Conservation (phyloP, 2,888 invertebrate genomes). For the Apamea epomidion region DNA sequence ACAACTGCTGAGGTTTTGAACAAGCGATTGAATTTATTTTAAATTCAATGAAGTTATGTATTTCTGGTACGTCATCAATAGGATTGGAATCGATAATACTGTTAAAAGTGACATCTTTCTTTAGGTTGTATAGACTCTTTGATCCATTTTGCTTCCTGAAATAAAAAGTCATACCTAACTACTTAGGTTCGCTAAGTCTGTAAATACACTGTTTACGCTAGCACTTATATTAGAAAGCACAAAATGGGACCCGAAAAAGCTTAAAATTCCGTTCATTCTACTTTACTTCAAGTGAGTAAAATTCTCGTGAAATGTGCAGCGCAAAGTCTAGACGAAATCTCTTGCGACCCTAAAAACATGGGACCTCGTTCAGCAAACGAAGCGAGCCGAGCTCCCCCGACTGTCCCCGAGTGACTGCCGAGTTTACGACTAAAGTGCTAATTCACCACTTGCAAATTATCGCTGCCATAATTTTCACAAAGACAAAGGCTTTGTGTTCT, state of each 20-base stretch:
- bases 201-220: background rate
- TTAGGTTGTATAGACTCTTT: background rate
- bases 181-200: background rate
- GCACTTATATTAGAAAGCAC: slow-evolving; percentile 5
- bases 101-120: background rate
- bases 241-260: slow-evolving; percentile 34
- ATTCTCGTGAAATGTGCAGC: slow-evolving; percentile 43
- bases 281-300: slow-evolving; percentile 44
- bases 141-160: background rate
- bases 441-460: slow-evolving; percentile 66
- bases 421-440: slow-evolving; percentile 50
- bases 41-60: background rate
- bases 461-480: slow-evolving; percentile 64
- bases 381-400: slow-evolving; percentile 36
- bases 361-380: slow-evolving; percentile 32
- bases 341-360: slow-evolving; percentile 39
- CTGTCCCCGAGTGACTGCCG: slow-evolving; percentile 18
- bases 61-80: background rate
- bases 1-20: slow-evolving; percentile 3
- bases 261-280: slow-evolving; percentile 44
- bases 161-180: background rate
- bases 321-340: slow-evolving; percentile 50
- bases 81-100: background rate
- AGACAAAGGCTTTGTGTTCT: slow-evolving; percentile 68
- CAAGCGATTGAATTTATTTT: slow-evolving; percentile 14